Conservation (phyloP, 2,888 invertebrate species). For the Molanna angustata region DNA sequence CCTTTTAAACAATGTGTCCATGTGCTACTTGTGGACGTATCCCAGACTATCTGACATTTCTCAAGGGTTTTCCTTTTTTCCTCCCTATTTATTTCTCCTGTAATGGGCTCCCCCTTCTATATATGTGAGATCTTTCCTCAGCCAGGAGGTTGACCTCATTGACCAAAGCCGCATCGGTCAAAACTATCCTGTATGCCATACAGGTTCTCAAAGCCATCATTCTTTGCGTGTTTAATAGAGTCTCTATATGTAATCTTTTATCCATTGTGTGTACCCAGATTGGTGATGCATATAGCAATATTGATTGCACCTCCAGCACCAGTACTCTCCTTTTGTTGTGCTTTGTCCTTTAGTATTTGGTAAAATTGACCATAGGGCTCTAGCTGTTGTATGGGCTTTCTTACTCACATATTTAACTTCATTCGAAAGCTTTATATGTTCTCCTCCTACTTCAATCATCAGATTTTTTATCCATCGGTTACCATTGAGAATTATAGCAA, state of each 20-base stretch:
- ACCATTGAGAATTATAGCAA: not conserved
- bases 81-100: not conserved
- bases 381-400: constrained; percentile 1
- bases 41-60: not conserved
- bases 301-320: not conserved
- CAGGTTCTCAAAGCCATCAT: not conserved
- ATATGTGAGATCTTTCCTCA: not conserved
- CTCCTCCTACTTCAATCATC: not conserved
- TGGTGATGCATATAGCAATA: not conserved
- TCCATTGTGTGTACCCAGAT: not conserved
- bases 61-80: not conserved
- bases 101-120: not conserved
- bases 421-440: not conserved
- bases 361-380: not conserved
- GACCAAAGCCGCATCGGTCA: not conserved
- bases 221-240: not conserved
- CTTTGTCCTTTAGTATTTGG: not conserved
- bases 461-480: not conserved
- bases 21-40: not conserved
- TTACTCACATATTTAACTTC: not conserved
- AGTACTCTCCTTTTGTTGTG: not conserved
- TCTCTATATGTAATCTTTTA: not conserved
- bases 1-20: not conserved
- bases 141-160: not conserved
- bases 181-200: not conserved